Evolutionary conservation across 2,797 vertebrate species (phyloP), one percentile per base, ranked within the genome.

Genomic region (Mormyrops attenuatus): DNA sequence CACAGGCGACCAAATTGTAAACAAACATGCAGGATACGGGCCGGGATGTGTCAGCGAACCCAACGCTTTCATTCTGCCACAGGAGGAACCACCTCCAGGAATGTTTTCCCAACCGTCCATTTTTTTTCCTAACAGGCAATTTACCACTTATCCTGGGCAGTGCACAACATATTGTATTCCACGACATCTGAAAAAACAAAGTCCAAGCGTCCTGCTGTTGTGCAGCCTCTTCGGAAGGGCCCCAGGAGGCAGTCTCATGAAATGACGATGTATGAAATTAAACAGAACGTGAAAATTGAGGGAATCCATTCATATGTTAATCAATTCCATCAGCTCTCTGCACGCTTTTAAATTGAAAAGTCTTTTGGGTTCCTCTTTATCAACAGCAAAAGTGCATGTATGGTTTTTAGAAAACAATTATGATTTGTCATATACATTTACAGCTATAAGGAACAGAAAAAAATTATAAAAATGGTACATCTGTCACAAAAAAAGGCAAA

Each of bases 401-500:
- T 49, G 9, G n/a, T 88, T 86, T 86, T 22, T 53, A 13, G 80
- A 84, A 84, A 84, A 84, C 49, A 34, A 85, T 49, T 26, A 85
- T 85, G 11, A 85, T 52, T 87, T 87, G 17, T 30, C 52, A 63
- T 41, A 87, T 34, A 30, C 26, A 30, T 57, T 57, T 34, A 17
- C 86, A 60, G 17, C 8, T 34, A n/a, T 38, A 44, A 60, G 30
- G 30, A 60, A 90, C 94, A 94, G 91, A 93, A 95, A 95, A 95
- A 93, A 93, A 92, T 20, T n/a, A 66, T 30, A 30, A 93, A 91
- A 94, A 93, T 92, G 93, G 87, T 94, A 93, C 91, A 90, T 91
- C 92, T 90, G 93, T 94, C 95, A 95, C 47, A 50, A 66, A 73
- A 77, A 95, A 96, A 94, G 94, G 94, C 95, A 94, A 96, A 96